Evolutionary conservation across 2,113 vertebrate species (phyloP).

Genomic region (Seriola aureovittata): DNA sequence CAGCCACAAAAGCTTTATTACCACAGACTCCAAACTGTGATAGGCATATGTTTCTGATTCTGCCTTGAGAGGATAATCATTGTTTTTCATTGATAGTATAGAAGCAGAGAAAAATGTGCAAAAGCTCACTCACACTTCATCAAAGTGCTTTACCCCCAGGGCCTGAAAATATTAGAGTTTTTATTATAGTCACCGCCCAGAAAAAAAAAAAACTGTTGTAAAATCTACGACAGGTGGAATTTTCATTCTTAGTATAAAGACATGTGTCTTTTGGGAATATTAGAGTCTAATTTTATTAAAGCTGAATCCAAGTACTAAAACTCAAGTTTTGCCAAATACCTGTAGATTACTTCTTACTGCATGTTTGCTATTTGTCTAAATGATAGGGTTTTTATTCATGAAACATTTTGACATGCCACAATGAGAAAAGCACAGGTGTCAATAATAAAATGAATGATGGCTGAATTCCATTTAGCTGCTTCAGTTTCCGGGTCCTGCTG

Average conservation of each 20-base stretch:
- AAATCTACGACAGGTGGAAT: constrained; percentile 60
- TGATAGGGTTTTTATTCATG: background rate
- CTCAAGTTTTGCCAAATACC: background rate
- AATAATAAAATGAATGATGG: constrained; percentile 7
- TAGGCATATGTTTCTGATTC: constrained; percentile 80
- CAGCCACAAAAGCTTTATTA: constrained; percentile 66
- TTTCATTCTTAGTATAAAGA: constrained; percentile 21
- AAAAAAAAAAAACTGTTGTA: constrained; percentile 20
- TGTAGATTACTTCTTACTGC: background rate
- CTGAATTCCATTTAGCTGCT: background rate
- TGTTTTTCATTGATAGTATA: constrained; percentile 76
- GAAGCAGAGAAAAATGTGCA: constrained; percentile 70
- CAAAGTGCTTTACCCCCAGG: constrained; percentile 64
- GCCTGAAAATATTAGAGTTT: constrained; percentile 71
- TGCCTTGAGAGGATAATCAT: constrained; percentile 68
- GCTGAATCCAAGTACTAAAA: background rate
- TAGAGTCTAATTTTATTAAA: background rate
- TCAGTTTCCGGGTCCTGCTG: background rate
- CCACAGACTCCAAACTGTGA: constrained; percentile 71
- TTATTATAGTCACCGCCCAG: constrained; percentile 63
- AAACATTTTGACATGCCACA: background rate
- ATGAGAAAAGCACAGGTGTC: background rate
- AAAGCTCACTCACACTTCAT: constrained; percentile 77
- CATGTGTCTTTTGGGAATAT: background rate
- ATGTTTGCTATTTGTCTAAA: background rate